A percentile compares a stretch with the other conserved stretches of the same genome.
These are phyloP conservation scores for Elanoides forficatus DNA, from an alignment of 2,113 vertebrate species.

Conservation along the genomic window DNA sequence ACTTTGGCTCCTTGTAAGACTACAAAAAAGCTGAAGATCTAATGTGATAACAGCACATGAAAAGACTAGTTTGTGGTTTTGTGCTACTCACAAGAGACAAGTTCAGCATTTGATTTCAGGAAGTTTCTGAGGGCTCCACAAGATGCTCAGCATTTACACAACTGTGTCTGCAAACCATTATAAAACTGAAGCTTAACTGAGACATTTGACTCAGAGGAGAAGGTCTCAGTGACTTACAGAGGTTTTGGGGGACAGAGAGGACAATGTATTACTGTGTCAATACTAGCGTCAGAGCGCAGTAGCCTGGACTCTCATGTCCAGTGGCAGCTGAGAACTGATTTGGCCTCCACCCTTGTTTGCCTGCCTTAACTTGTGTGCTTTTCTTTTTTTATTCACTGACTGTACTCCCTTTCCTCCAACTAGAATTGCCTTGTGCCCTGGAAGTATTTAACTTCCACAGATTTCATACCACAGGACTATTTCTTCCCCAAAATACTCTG, in stretches of 20 bases:
- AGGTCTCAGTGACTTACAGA: not conserved
- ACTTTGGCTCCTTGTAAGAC: not conserved
- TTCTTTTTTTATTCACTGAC: not conserved
- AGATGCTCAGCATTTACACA: not conserved
- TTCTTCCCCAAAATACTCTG: not conserved
- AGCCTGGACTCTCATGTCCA: not conserved
- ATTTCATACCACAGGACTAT: not conserved
- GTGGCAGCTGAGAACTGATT: not conserved
- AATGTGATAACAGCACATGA: not conserved
- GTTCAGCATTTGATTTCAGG: conserved; percentile 11
- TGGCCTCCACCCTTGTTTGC: not conserved
- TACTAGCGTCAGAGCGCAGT: not conserved
- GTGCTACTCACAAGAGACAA: not conserved
- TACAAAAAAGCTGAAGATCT: not conserved
- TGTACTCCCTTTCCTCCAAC: not conserved
- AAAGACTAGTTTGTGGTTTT: not conserved
- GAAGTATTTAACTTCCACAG: not conserved
- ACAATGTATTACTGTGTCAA: not conserved
- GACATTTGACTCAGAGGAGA: not conserved
- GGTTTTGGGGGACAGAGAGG: not conserved
- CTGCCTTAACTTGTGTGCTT: not conserved
- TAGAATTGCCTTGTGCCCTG: not conserved
- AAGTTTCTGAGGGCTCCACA: not conserved
- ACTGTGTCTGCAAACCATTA: not conserved
- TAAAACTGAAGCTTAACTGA: not conserved